Conservation (phyloP, 2,888 invertebrate species). For the Phragmatobia fuliginosa region DNA sequence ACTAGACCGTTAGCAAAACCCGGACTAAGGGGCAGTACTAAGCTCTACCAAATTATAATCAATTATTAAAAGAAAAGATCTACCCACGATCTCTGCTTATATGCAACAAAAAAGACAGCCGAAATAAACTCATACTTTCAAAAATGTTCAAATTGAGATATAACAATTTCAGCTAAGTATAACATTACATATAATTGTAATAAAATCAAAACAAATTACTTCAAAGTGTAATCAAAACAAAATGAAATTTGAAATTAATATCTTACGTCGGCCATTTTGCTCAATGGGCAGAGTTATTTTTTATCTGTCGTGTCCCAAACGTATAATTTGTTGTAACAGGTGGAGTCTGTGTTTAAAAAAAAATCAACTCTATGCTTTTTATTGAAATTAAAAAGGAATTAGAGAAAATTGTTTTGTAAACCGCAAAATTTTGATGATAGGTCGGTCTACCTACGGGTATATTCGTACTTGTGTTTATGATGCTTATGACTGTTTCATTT, state of each 20-base stretch:
- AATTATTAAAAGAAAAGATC: not conserved
- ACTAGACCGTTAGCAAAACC: not conserved
- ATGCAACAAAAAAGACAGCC: not conserved
- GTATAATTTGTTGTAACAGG: constrained; percentile 72
- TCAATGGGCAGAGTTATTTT: constrained; percentile 44
- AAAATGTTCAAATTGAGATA: constrained; percentile 10
- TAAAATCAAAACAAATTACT: constrained; percentile 7
- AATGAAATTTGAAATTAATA: constrained; percentile 34
- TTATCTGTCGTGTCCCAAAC: constrained; percentile 43
- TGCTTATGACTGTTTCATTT: constrained; percentile 44
- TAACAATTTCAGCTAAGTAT: constrained; percentile 12
- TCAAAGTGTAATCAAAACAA: constrained; percentile 16
- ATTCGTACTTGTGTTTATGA: constrained; percentile 42
- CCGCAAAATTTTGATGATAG: constrained; percentile 70
- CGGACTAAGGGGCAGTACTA: not conserved
- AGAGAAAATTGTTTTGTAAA: constrained; percentile 73
- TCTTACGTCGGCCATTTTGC: constrained; percentile 37
- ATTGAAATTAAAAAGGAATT: constrained; percentile 77
- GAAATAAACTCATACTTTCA: not conserved
- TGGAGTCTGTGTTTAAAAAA: constrained; percentile 60
- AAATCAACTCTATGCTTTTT: constrained; percentile 55
- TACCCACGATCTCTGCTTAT: not conserved
- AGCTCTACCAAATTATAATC: not conserved
- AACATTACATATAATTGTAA: constrained; percentile 3
- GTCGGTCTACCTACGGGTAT: constrained; percentile 43